These are phyloP conservation scores for Thelaira solivaga DNA, from an alignment of 2,888 invertebrate genomes.

Conservation along the genomic window DNA sequence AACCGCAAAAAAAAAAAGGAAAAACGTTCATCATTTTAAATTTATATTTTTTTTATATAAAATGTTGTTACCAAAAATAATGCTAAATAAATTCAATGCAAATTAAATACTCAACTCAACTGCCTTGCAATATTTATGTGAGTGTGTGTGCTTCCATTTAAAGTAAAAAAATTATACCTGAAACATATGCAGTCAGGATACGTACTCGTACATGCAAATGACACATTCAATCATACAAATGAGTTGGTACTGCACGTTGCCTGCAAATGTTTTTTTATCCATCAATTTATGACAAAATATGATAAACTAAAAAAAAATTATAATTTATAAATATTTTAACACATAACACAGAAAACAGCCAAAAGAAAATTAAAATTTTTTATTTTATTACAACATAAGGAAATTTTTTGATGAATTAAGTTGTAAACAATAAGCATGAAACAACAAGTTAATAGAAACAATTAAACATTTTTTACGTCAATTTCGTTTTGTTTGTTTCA, in stretches of 20 bases:
- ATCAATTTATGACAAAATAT: background rate
- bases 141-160: background rate
- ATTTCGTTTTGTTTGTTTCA: too few relatives aligned
- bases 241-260: background rate
- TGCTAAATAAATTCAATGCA: conserved; percentile 11
- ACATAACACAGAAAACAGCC: too few relatives aligned
- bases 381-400: too few relatives aligned
- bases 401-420: too few relatives aligned
- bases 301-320: background rate
- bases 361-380: too few relatives aligned
- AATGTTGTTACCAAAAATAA: conserved; percentile 3
- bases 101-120: conserved; percentile 6
- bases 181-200: conserved; percentile 13
- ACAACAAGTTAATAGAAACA: too few relatives aligned
- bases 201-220: background rate
- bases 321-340: conserved; percentile 1
- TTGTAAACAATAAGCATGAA: too few relatives aligned
- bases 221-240: conserved; percentile 1
- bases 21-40: background rate
- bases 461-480: too few relatives aligned
- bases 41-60: conserved; percentile 5
- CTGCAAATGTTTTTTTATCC: background rate
- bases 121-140: too few relatives aligned
- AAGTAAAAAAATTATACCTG: background rate
- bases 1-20: background rate